Evolutionary conservation across 2,797 vertebrate species (phyloP), one percentile per base, ranked within the genome.

Genomic region (Eidolon dupreanum): DNA sequence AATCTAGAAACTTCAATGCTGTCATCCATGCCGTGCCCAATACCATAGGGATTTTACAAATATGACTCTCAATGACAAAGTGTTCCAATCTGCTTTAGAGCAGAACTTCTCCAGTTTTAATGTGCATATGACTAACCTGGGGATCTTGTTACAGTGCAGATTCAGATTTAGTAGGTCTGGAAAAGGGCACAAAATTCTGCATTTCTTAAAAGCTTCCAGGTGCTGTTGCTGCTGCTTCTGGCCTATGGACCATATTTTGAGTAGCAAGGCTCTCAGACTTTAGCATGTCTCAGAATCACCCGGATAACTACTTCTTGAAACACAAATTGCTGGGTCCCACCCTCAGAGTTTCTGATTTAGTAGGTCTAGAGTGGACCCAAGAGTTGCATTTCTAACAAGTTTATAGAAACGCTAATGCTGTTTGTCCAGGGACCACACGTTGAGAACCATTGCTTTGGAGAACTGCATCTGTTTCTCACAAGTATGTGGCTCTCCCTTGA

Each of bases 401-500:
- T 17, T 38, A 1, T 38, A 41, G 4, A 16, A 22, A 88, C 13
- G 7, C 41, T 43, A 4, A 9, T 12, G 4, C 55, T 65, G 22
- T n/a, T 6, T 0, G 12, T 85, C 31, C 43, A 74, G 57, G 38
- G 38, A 53, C 43, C 46, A 33, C 46, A 20, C 5, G 0, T 10
- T 17, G 15, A 89, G n/a, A 90, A 57, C 41, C 28, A 6, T 4
- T 81, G 22, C 15, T 41, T 66, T 89, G 43, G 61, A 63, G 12
- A 8, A 19, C 63, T 22, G 5, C 1, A 0, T 57, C 31, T 17
- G 2, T 88, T 19, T 51, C 5, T 36, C 1, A 1, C 36, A 41
- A 70, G 28, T 1, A 6, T 1, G 0, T 28, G 4, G 1, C 26
- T 86, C 55, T 68, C 33, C 46, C 5, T 6, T 36, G 5, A 11